phyloP scores from a whole-genome alignment of 2,888 invertebrate species.

The Caenorhabditis angaria region DNA sequence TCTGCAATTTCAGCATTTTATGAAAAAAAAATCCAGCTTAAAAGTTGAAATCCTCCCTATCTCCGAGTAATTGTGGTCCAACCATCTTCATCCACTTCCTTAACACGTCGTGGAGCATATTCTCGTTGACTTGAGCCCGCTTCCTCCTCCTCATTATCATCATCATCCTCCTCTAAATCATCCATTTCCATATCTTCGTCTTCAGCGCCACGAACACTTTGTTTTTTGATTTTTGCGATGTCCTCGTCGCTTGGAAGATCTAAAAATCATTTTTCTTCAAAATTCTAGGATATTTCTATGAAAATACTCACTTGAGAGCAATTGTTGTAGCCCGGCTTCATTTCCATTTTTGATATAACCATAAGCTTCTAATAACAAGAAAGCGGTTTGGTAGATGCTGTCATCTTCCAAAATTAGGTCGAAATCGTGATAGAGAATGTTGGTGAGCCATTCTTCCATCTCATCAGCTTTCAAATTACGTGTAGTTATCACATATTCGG shows the following conservation, averaged over 20 bases:
- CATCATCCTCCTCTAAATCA: conserved; percentile 28
- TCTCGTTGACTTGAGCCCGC: conserved; percentile 8
- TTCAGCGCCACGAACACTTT: conserved; percentile 37
- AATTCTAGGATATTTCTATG: conserved; percentile 1
- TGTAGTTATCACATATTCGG: conserved; percentile 46
- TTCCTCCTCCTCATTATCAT: conserved; percentile 23
- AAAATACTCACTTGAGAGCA: conserved; percentile 34
- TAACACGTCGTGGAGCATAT: conserved; percentile 38
- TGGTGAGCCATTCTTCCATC: conserved; percentile 62
- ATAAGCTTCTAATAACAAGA: conserved; percentile 52
- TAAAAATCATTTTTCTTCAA: conserved; percentile 14
- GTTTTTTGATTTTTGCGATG: conserved; percentile 33
- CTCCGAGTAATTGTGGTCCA: conserved; percentile 61
- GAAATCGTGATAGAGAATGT: conserved; percentile 58
- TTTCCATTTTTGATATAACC: conserved; percentile 52
- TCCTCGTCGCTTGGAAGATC: conserved; percentile 40
- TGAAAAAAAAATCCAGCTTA: too few species aligned
- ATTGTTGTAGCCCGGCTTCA: conserved; percentile 35
- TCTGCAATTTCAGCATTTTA: not conserved
- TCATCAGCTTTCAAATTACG: conserved; percentile 56
- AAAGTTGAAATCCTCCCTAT: conserved; percentile 10
- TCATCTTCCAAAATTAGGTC: conserved; percentile 63
- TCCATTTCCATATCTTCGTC: conserved; percentile 46
- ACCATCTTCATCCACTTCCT: conserved; percentile 61
- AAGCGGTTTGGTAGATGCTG: conserved; percentile 51